Evolutionary conservation across 2,888 invertebrate genomes (phyloP).

Genomic region (Tolmerus cingulatus): DNA sequence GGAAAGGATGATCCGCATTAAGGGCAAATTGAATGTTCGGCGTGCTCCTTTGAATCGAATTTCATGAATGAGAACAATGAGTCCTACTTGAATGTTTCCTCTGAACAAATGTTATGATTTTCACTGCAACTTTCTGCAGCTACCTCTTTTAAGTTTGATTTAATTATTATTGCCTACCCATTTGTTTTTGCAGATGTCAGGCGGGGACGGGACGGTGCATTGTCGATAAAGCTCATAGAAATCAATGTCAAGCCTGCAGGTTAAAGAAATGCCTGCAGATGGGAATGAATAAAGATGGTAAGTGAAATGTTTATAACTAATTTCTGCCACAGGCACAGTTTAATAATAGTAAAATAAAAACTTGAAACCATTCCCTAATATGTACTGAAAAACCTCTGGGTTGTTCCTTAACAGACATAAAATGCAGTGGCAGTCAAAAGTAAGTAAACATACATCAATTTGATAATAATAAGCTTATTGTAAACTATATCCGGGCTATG

Average conservation of each 20-base stretch:
- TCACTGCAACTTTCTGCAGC: neutral
- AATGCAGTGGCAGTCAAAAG: neutral
- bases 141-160: neutral
- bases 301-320: conserved; percentile 62
- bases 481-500: neutral
- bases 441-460: neutral
- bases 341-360: neutral
- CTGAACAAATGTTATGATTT: conserved; percentile 47
- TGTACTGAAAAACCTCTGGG: neutral
- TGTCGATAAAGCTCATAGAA: conserved; percentile 98
- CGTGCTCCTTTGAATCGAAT: conserved; percentile 47
- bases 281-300: conserved; percentile 99
- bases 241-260: conserved; percentile 98
- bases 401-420: neutral
- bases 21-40: conserved; percentile 49
- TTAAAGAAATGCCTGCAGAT: conserved; percentile 97
- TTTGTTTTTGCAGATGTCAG: conserved; percentile 81
- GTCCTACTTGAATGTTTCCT: neutral
- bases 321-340: neutral
- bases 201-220: conserved; percentile 97
- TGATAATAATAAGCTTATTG: neutral
- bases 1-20: conserved; percentile 51
- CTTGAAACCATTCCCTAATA: neutral
- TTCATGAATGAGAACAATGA: conserved; percentile 26
- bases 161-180: neutral